Percentiles rank a stretch among this genome's conserved stretches.
These are phyloP conservation scores for Myripristis murdjan DNA, from an alignment of 2,797 vertebrate species.

Conservation along the genomic window DNA sequence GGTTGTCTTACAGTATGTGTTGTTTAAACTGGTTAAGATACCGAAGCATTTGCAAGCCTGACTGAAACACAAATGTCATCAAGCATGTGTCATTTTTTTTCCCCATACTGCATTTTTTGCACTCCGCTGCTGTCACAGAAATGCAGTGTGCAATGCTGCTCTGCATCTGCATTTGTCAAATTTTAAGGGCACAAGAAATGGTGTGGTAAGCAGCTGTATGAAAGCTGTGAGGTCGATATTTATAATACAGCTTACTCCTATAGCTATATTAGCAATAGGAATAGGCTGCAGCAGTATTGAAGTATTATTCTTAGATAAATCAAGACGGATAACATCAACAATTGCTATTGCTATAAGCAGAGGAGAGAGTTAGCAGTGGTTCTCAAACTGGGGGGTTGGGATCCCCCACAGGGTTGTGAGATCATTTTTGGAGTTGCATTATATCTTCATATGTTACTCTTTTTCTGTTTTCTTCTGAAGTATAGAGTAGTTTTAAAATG, in stretches of 20 bases:
- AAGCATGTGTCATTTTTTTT: conserved; percentile 27
- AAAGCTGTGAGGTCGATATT: no score
- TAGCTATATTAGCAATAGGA: no score
- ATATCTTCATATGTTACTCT: no score
- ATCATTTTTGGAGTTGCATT: no score
- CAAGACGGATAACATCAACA: conserved; percentile 14
- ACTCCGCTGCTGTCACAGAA: conserved; percentile 14
- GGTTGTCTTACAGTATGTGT: conserved; percentile 1
- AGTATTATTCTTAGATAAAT: conserved; percentile 6
- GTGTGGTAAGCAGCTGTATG: not conserved
- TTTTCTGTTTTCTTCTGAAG: no score
- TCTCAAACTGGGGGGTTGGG: no score
- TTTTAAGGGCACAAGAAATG: not conserved
- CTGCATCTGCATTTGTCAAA: not conserved
- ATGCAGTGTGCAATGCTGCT: conserved; percentile 13
- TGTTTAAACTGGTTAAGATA: conserved; percentile 30
- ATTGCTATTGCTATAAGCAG: conserved; percentile 24
- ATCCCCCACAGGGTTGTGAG: no score
- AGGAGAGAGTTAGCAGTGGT: conserved; percentile 33
- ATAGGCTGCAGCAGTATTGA: conserved; percentile 20
- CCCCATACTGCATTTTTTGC: conserved; percentile 17
- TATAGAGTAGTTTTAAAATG: no score
- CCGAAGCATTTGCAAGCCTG: conserved; percentile 50
- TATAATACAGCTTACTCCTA: no score
- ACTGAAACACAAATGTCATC: conserved; percentile 24